Conservation (phyloP, 2,797 vertebrate species). For the Gymnoscopelus braueri region DNA sequence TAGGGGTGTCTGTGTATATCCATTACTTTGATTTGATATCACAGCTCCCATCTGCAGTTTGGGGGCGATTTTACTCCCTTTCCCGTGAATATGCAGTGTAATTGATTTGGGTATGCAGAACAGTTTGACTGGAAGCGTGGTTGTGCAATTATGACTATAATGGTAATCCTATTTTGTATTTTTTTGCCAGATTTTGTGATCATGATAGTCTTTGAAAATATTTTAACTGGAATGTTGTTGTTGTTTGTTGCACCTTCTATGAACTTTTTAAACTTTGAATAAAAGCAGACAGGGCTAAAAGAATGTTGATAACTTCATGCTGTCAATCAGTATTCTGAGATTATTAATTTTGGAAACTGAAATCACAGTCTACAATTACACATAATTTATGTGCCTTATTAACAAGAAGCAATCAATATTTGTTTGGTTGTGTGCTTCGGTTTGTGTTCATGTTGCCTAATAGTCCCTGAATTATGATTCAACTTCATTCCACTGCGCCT, state of each 20-base stretch:
- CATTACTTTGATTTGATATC: constrained; percentile 12
- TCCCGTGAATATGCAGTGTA: background rate
- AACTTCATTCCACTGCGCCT: constrained; percentile 44
- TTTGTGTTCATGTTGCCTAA: constrained; percentile 19
- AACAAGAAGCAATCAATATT: background rate
- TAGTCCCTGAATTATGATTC: background rate
- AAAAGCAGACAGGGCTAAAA: too few relatives aligned
- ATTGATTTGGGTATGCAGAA: background rate
- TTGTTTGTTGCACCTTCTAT: too few relatives aligned
- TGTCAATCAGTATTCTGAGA: too few relatives aligned
- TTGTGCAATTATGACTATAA: too few relatives aligned
- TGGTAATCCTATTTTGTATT: too few relatives aligned
- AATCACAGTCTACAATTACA: background rate
- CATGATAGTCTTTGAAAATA: too few relatives aligned
- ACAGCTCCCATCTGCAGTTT: background rate
- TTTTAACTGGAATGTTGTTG: too few relatives aligned
- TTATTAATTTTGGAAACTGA: too few relatives aligned
- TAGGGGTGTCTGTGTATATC: background rate
- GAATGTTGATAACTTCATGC: too few relatives aligned
- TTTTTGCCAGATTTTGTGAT: too few relatives aligned
- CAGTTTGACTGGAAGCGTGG: background rate
- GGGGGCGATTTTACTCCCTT: background rate
- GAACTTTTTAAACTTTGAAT: too few relatives aligned
- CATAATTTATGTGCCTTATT: background rate
- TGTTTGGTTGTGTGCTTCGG: background rate